Base-by-base conservation (phyloP, 2,888 invertebrate genomes). In the Heliconius cydno region DNA sequence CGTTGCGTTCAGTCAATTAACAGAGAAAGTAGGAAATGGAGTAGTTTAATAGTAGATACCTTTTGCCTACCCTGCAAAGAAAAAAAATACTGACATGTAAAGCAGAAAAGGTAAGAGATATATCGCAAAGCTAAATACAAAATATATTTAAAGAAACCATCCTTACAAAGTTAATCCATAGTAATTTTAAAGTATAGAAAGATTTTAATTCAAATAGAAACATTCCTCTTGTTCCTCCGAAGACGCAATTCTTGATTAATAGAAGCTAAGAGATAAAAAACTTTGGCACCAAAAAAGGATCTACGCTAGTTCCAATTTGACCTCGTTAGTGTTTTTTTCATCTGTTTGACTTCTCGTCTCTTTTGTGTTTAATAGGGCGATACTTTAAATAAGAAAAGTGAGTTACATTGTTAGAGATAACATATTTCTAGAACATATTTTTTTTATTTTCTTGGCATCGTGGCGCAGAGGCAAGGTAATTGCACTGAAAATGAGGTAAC, bases 141-240 rank as follows among this genome's bases (percentile, higher is more conserved):
- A 38, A n/a, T n/a, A n/a, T n/a, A n/a, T n/a, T n/a, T n/a, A n/a
- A n/a, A n/a, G n/a, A n/a, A 38, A 2, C 13, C 12, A 38, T 15
- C 15, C 19, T 52, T 38, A 38, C 5, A 19, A 70, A 70, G 5
- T 41, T n/a, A 4, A 5, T n/a, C n/a, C n/a, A 34, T 73, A 57
- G 60, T 60, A 73, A 60, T 38, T 57, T 34, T 38, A 73, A 12
- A 72, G 13, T 34, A 41, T 46, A 76, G 52, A 68, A 87, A 89
- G 88, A 89, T 89, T 92, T 91, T 91, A 91, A 92, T 92, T 91
- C 90, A 80, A 89, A 89, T 88, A 88, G 90, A 89, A 90, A 91
- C 86, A 91, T 91, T 91, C 88, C 89, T 90, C 89, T 90, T 90
- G 89, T 92, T 92, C 87, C 86, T 86, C 70, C 52, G 73, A 80